phyloP scores from a whole-genome alignment of 2,888 invertebrate species.

The Atrina japonica region DNA sequence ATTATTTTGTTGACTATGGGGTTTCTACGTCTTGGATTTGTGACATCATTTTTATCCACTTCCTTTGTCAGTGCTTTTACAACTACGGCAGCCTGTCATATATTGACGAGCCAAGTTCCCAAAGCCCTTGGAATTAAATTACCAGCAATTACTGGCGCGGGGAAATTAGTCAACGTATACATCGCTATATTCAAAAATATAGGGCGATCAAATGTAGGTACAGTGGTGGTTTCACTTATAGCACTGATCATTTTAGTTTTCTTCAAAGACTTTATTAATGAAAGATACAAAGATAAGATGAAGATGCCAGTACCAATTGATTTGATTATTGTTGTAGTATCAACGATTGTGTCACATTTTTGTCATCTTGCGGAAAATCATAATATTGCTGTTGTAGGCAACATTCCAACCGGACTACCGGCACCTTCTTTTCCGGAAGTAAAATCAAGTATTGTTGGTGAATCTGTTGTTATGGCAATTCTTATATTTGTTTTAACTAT shows the following conservation, averaged over 20 bases:
- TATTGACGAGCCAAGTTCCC: slow-evolving; percentile 63
- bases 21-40: slow-evolving; percentile 57
- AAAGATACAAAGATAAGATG: slow-evolving; percentile 63
- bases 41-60: slow-evolving; percentile 65
- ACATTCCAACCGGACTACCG: slow-evolving; percentile 71
- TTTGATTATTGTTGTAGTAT: slow-evolving; percentile 69
- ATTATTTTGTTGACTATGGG: slow-evolving; percentile 62
- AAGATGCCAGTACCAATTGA: slow-evolving; percentile 76
- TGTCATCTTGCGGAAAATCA: slow-evolving; percentile 52
- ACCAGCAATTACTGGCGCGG: slow-evolving; percentile 51
- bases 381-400: slow-evolving; percentile 58
- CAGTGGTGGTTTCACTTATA: slow-evolving; percentile 86
- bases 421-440: slow-evolving; percentile 51
- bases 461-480: slow-evolving; percentile 63
- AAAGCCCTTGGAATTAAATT: slow-evolving; percentile 60
- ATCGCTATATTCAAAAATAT: slow-evolving; percentile 84
- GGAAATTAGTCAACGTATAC: slow-evolving; percentile 82
- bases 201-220: slow-evolving; percentile 84
- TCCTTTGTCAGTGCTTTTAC: slow-evolving; percentile 71
- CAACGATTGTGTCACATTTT: slow-evolving; percentile 68
- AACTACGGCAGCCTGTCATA: slow-evolving; percentile 68
- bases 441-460: slow-evolving; percentile 41
- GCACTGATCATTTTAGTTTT: slow-evolving; percentile 85
- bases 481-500: slow-evolving; percentile 70
- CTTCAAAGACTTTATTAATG: slow-evolving; percentile 77